A percentile compares a stretch with the other conserved stretches of the same genome.
Conservation (phyloP, 2,888 invertebrate species). For the Gryllus longicercus region DNA sequence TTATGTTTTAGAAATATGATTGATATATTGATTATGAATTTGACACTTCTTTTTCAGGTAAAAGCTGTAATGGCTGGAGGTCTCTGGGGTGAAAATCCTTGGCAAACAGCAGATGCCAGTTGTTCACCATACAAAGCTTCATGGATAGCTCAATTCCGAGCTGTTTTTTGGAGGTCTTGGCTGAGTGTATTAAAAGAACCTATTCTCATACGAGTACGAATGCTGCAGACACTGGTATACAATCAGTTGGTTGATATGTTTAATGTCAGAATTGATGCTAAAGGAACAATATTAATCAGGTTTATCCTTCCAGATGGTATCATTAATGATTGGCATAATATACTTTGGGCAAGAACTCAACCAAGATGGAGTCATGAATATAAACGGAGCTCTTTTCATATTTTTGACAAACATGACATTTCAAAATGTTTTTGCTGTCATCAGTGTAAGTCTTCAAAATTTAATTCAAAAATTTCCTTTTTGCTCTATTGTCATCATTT, state of each 20-base stretch:
- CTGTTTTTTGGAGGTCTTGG: constrained; percentile 88
- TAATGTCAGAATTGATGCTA: background rate
- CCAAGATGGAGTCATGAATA: constrained; percentile 89
- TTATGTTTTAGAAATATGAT: background rate
- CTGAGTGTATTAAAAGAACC: constrained; percentile 86
- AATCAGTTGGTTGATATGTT: background rate
- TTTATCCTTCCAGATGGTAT: constrained; percentile 68
- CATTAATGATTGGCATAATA: constrained; percentile 80
- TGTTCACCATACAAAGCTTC: constrained; percentile 72
- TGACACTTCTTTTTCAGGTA: background rate
- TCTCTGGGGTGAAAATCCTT: constrained; percentile 20
- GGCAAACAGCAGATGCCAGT: constrained; percentile 22
- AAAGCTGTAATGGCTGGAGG: constrained; percentile 22
- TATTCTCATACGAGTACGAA: constrained; percentile 79
- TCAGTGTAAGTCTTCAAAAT: constrained; percentile 66
- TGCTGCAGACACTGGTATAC: constrained; percentile 79
- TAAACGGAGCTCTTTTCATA: constrained; percentile 87
- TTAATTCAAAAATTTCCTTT: background rate
- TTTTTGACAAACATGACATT: constrained; percentile 91
- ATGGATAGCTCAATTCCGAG: constrained; percentile 84
- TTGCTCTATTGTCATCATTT: background rate
- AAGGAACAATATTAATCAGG: background rate
- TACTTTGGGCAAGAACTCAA: constrained; percentile 78
- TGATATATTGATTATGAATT: too few relatives aligned
- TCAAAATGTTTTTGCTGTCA: constrained; percentile 91